A percentile compares a stretch with the other conserved stretches of the same genome.
Conservation (phyloP, 1,140 invertebrate species). For the Pomacea maculata region DNA sequence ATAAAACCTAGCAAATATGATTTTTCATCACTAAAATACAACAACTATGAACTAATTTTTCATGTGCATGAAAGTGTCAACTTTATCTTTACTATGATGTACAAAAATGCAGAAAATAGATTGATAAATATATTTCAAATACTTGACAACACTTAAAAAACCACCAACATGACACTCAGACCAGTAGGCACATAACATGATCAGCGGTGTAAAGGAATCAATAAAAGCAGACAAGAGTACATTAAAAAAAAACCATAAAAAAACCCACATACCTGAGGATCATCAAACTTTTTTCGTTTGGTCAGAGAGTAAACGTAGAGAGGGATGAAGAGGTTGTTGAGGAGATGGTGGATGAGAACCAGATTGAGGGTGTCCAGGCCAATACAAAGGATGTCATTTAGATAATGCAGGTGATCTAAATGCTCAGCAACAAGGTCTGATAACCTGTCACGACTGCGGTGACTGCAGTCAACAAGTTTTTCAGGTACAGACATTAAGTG, state of each 20-base stretch:
- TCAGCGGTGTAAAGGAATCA: not conserved
- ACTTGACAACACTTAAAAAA: too few relatives aligned
- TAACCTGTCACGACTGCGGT: conserved; percentile 84
- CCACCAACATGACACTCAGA: not conserved
- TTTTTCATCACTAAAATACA: not conserved
- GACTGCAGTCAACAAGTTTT: conserved; percentile 72
- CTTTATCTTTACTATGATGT: not conserved
- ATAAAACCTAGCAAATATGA: too few relatives aligned
- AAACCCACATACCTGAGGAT: conserved; percentile 39
- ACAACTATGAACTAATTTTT: not conserved
- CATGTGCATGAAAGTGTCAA: not conserved
- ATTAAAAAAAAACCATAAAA: not conserved
- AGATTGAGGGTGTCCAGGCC: conserved; percentile 89
- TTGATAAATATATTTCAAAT: too few relatives aligned
- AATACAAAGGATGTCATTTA: conserved; percentile 95
- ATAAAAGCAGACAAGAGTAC: not conserved
- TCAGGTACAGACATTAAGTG: too few relatives aligned
- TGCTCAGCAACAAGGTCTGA: conserved; percentile 97
- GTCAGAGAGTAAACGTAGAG: conserved; percentile 91
- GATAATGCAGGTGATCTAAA: conserved; percentile 96
- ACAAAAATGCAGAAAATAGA: too few relatives aligned
- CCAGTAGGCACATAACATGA: not conserved
- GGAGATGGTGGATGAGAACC: conserved; percentile 92
- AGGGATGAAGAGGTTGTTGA: conserved; percentile 92
- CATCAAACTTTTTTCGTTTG: conserved; percentile 52